Evolutionary conservation across 2,888 invertebrate species (phyloP).

Genomic region (Norana najaformis): DNA sequence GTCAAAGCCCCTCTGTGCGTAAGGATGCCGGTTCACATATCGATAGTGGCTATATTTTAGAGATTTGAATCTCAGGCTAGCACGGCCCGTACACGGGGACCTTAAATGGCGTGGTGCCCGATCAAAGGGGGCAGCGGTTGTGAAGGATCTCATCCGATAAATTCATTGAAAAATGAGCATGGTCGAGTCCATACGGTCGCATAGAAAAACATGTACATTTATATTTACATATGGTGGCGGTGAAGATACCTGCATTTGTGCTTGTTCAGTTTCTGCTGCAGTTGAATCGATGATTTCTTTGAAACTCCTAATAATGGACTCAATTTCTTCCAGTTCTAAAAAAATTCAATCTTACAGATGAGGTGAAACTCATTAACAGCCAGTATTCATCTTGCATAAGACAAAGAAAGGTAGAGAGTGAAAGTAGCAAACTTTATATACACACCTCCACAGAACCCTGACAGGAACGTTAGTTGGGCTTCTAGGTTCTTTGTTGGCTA

Average conservation of each 20-base stretch:
- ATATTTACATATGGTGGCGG: too few relatives aligned
- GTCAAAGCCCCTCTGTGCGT: too few relatives aligned
- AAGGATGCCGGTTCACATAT: too few relatives aligned
- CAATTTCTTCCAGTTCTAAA: constrained; percentile 2
- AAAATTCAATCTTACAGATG: not conserved
- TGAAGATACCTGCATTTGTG: not conserved
- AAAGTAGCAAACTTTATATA: not conserved
- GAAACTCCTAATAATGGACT: not conserved
- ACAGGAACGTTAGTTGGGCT: not conserved
- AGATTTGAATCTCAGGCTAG: too few relatives aligned
- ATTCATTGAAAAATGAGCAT: too few relatives aligned
- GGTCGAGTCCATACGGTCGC: too few relatives aligned
- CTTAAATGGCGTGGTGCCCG: too few relatives aligned
- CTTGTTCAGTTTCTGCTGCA: not conserved
- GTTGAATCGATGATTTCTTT: constrained; percentile 17
- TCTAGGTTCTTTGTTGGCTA: not conserved
- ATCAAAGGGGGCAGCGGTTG: too few relatives aligned
- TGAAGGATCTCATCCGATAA: too few relatives aligned
- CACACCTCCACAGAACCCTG: not conserved
- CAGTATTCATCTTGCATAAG: not conserved
- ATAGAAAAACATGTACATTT: too few relatives aligned
- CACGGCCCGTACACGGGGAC: too few relatives aligned
- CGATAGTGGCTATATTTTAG: too few relatives aligned
- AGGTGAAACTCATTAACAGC: not conserved
- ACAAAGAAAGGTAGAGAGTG: not conserved